Evolutionary conservation across 1,140 invertebrate genomes (phyloP).

Genomic region (Spodoptera litura): DNA sequence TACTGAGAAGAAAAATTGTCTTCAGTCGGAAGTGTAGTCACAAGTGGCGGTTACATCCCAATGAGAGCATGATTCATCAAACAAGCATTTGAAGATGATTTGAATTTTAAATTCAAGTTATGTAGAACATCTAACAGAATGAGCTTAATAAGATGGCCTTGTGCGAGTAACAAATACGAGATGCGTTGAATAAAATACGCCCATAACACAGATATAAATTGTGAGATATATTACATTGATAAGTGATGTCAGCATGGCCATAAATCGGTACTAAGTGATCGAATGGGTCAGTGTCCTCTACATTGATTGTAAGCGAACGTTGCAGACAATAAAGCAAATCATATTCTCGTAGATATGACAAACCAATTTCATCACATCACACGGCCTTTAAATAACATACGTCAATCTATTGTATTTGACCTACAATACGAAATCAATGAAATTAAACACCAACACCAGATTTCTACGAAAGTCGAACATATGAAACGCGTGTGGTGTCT

Average conservation of each 20-base stretch:
- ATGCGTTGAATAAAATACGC: slow-evolving; percentile 4
- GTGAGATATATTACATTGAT: slow-evolving; percentile 44
- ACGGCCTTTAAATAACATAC: slow-evolving; percentile 43
- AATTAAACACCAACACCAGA: background rate
- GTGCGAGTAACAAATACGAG: slow-evolving; percentile 8
- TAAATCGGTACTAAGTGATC: slow-evolving; percentile 66
- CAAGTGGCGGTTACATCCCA: slow-evolving; percentile 46
- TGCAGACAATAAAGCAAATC: slow-evolving; percentile 58
- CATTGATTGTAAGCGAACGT: slow-evolving; percentile 59
- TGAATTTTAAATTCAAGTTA: slow-evolving; percentile 54
- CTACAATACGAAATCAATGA: background rate
- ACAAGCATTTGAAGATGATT: slow-evolving; percentile 48
- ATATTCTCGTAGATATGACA: slow-evolving; percentile 49
- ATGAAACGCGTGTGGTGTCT: background rate
- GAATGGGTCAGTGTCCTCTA: slow-evolving; percentile 72
- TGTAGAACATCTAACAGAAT: slow-evolving; percentile 35
- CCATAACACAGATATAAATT: slow-evolving; percentile 17
- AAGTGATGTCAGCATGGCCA: slow-evolving; percentile 54
- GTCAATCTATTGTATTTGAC: background rate
- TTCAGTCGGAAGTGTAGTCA: slow-evolving; percentile 38
- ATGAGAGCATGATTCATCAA: slow-evolving; percentile 52
- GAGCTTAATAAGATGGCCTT: slow-evolving; percentile 21
- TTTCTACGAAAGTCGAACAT: background rate
- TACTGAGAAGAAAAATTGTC: slow-evolving; percentile 27
- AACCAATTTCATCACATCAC: slow-evolving; percentile 51